phyloP scores from a whole-genome alignment of 2,113 vertebrate species.

The Sturnus vulgaris region DNA sequence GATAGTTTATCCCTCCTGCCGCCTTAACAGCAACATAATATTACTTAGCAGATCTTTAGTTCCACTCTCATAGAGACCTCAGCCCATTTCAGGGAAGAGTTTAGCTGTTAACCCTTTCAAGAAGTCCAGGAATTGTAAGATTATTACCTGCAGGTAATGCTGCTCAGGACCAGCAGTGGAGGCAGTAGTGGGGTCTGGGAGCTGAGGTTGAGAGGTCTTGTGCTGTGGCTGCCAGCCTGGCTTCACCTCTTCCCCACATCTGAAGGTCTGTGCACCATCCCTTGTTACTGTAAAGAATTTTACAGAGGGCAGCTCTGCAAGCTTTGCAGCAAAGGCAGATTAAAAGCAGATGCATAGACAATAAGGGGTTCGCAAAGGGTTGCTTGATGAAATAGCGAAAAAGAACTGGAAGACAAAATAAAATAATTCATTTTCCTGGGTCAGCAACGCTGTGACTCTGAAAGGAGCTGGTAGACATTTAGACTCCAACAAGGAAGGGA shows the following conservation, averaged over 20 bases:
- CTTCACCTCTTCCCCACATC: background rate
- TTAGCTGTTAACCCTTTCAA: background rate
- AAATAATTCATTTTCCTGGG: background rate
- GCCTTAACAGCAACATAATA: background rate
- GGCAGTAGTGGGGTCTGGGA: background rate
- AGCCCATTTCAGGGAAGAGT: background rate
- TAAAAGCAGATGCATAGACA: background rate
- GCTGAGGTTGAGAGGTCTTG: background rate
- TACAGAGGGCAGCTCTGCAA: background rate
- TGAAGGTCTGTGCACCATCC: background rate
- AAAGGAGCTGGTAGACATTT: background rate
- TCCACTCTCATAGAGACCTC: background rate
- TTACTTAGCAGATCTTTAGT: background rate
- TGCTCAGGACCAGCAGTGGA: background rate
- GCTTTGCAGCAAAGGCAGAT: background rate
- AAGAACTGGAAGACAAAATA: background rate
- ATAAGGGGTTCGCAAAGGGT: background rate
- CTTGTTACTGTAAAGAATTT: background rate
- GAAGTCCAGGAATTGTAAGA: background rate
- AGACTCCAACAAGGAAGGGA: background rate
- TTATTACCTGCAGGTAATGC: background rate
- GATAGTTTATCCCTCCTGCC: constrained; percentile 30
- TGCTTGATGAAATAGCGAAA: background rate
- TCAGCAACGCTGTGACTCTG: background rate
- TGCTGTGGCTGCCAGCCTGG: background rate